These are phyloP conservation scores for Pyrgilauda ruficollis DNA, from an alignment of 2,113 vertebrate genomes.

Conservation along the genomic window DNA sequence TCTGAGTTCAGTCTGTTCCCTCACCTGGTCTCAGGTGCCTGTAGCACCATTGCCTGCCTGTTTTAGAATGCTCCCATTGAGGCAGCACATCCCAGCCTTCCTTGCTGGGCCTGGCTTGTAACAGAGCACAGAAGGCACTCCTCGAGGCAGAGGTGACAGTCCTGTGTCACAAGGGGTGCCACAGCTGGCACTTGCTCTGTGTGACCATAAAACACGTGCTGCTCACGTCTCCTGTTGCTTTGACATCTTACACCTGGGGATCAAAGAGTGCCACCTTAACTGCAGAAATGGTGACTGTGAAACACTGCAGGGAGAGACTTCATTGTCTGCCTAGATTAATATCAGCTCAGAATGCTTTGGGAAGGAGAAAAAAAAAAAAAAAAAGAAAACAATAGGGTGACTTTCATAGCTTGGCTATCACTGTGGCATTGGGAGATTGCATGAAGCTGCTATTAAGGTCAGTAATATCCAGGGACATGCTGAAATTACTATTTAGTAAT, in stretches of 20 bases:
- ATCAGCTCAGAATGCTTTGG: not conserved
- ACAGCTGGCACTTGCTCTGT: not conserved
- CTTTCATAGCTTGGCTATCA: not conserved
- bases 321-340: not conserved
- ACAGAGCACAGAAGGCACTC: not conserved
- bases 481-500: not conserved
- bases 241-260: not conserved
- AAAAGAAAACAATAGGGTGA: not conserved
- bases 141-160: not conserved
- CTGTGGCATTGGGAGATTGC: not conserved
- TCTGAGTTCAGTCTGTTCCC: not conserved
- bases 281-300: not conserved
- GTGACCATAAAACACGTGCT: not conserved
- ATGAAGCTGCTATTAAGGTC: not conserved
- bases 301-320: not conserved
- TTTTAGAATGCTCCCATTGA: accelerated
- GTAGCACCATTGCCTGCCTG: accelerated
- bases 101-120: not conserved
- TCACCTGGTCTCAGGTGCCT: not conserved
- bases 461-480: not conserved
- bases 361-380: not conserved
- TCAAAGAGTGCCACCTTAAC: not conserved
- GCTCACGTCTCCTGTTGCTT: accelerated
- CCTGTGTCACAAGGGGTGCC: not conserved
- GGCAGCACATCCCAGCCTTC: not conserved